Percentiles rank a stretch among this genome's conserved stretches.
Evolutionary conservation across 2,797 vertebrate species (phyloP).

Genomic region (Semotilus atromaculatus): DNA sequence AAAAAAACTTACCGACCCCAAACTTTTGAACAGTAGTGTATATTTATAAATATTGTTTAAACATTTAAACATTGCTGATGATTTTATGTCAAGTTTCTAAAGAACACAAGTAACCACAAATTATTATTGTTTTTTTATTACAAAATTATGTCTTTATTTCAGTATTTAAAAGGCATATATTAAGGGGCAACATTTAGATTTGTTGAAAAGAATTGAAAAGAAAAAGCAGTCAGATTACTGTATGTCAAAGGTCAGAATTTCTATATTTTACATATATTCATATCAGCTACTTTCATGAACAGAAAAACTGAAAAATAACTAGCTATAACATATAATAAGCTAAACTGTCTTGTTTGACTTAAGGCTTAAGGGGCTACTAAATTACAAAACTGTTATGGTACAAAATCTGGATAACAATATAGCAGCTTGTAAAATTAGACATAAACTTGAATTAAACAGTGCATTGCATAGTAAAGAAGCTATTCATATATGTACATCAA

Average conservation of each 20-base stretch:
- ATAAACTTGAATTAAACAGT: conserved; percentile 63
- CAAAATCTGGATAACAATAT: conserved; percentile 52
- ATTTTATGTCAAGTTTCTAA: not conserved
- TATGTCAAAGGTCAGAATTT: conserved; percentile 48
- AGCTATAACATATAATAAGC: conserved; percentile 7
- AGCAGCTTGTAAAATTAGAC: conserved; percentile 53
- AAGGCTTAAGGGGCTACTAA: not conserved
- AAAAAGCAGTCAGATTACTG: conserved; percentile 43
- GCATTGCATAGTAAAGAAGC: conserved; percentile 56
- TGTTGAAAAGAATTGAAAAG: conserved; percentile 38
- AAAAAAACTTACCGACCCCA: not conserved
- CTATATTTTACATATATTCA: conserved; percentile 58
- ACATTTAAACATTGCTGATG: not conserved
- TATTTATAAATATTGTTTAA: not conserved
- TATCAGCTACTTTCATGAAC: conserved; percentile 18
- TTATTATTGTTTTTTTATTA: not conserved
- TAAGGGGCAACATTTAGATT: conserved; percentile 57
- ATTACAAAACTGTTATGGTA: conserved; percentile 55
- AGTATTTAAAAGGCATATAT: conserved; percentile 43
- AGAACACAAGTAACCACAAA: not conserved
- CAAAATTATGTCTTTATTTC: conserved; percentile 69
- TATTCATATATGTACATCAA: conserved; percentile 76
- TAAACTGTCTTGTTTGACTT: not conserved
- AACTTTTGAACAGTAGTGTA: not conserved
- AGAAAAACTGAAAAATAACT: conserved; percentile 50